A percentile compares a stretch with the other conserved stretches of the same genome.
These are phyloP conservation scores for Dendrocincla fuliginosa DNA, from an alignment of 2,797 vertebrate genomes.

Conservation along the genomic window DNA sequence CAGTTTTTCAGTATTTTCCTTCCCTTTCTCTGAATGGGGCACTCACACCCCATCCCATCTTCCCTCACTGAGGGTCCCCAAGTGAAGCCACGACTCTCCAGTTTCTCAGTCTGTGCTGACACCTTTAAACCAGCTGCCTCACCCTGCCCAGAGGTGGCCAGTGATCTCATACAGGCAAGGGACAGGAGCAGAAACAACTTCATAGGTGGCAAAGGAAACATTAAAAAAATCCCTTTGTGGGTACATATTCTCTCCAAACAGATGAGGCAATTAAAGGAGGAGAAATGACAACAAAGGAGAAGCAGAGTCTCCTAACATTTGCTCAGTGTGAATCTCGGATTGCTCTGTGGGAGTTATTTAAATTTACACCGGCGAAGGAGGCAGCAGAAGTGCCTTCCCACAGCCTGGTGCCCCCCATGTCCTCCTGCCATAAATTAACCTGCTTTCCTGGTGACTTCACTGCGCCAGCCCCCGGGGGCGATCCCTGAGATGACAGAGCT, in stretches of 20 bases:
- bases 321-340: conserved; percentile 39
- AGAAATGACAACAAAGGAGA: conserved; percentile 38
- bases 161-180: conserved; percentile 23
- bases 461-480: neutral
- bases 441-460: conserved; percentile 41
- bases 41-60: neutral
- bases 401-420: conserved; percentile 28
- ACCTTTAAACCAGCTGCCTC: conserved; percentile 28
- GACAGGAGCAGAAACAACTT: conserved; percentile 20
- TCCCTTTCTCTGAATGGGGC: neutral
- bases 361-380: conserved; percentile 36
- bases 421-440: conserved; percentile 46
- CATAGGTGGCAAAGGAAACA: conserved; percentile 37
- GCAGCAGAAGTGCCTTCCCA: conserved; percentile 37
- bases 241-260: conserved; percentile 32
- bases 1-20: neutral
- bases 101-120: neutral
- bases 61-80: neutral
- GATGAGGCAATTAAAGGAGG: conserved; percentile 54
- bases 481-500: neutral
- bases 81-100: neutral
- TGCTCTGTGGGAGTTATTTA: conserved; percentile 62
- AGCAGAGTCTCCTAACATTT: conserved; percentile 43
- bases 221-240: conserved; percentile 34
- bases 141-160: neutral